Conservation (phyloP, 2,888 invertebrate species). For the Stomorhina lunata region DNA sequence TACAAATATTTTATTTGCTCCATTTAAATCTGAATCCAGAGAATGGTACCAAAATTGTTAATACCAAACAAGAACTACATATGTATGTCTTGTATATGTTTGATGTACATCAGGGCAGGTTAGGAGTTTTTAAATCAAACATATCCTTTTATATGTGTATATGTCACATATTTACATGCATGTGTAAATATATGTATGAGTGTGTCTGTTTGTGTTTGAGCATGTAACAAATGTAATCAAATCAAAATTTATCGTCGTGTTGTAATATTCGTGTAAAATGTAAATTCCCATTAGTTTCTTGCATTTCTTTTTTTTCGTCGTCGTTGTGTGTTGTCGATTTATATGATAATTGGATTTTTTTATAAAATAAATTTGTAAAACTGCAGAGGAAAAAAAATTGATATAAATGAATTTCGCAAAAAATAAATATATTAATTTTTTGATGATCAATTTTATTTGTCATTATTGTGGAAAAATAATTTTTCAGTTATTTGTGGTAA, state of each 20-base stretch:
- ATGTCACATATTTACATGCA: not conserved
- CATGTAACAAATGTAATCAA: constrained; percentile 49
- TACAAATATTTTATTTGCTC: constrained; percentile 8
- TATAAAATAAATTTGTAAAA: constrained; percentile 20
- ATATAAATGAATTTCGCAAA: not conserved
- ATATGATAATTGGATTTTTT: constrained; percentile 55
- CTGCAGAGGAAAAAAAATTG: not conserved
- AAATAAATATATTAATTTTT: constrained; percentile 4
- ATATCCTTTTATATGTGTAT: not conserved
- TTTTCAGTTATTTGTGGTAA: not conserved
- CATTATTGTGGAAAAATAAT: constrained; percentile 7
- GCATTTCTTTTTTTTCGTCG: not conserved
- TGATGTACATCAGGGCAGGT: constrained; percentile 16
- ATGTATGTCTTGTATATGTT: too few species aligned
- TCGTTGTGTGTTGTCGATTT: constrained; percentile 45
- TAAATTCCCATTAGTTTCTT: constrained; percentile 52
- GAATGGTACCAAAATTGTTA: too few species aligned
- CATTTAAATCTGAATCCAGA: not conserved
- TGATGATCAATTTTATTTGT: constrained; percentile 23
- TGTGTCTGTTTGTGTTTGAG: not conserved
- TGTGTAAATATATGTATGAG: not conserved
- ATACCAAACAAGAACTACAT: too few species aligned
- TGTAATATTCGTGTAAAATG: constrained; percentile 59
- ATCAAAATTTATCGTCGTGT: constrained; percentile 59
- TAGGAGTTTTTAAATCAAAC: constrained; percentile 24